Base-by-base conservation (phyloP, 2,888 invertebrate species). In the Chelonus formosanus region DNA sequence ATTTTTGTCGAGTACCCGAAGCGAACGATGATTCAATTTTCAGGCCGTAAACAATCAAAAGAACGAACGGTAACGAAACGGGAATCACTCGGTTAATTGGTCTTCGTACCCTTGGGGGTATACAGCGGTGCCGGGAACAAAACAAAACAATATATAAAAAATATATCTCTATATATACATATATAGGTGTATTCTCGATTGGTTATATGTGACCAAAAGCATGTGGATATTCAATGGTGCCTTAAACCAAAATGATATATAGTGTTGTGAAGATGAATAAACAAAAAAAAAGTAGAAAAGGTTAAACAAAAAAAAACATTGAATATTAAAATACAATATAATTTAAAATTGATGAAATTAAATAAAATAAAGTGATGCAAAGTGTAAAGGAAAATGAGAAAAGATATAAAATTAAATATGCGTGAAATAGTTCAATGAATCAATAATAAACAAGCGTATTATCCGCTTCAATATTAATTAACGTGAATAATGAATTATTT, bases 401-500 rank as follows among this genome's bases (percentile, higher is more conserved):
- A 8, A 40, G 40, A 35, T 52, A 47, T 43, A 47, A 36, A 52
- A 53, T 56, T 50, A 50, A 61, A 32, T 45, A 47, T 47, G 40
- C 48, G 61, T 67, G 64, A 71, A 70, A 70, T 65, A 69, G 67
- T 65, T 65, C 67, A 73, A 70, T 70, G 71, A 69, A 69, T 68
- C 57, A 59, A 69, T 71, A 72, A 73, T 72, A 70, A 75, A 74
- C 70, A 73, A 65, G 65, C 63, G 69, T 62, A 70, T 67, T 59
- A 65, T 62, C 63, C 68, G 71, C 70, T 74, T 74, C 71, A 71
- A 75, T 75, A 76, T 76, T 77, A 76, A 76, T 78, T 77, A 76
- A 73, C 73, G 68, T 64, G 71, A 76, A 77, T 76, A 77, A 78
- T 77, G 74, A 77, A 71, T 77, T 75, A 75, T 76, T 75, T 76